These are phyloP conservation scores for Chelonia mydas DNA, from an alignment of 2,797 vertebrate genomes.

Conservation along the genomic window DNA sequence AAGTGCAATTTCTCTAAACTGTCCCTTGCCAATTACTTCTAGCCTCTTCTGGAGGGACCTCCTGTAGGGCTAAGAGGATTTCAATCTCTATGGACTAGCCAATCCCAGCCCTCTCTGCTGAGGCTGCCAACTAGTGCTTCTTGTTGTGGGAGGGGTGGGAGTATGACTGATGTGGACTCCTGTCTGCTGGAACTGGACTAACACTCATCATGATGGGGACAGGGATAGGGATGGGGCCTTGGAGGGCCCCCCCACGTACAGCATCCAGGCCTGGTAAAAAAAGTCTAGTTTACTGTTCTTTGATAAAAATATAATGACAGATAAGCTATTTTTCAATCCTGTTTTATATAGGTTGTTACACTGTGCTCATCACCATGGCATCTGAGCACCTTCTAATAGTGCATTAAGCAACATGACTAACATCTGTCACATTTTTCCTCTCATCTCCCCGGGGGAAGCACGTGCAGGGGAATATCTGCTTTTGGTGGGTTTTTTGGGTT, in stretches of 20 bases:
- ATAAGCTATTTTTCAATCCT: background rate
- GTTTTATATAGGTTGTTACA: background rate
- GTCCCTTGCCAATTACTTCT: background rate
- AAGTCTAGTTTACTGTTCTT: background rate
- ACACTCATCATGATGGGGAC: too few relatives aligned
- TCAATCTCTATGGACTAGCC: background rate
- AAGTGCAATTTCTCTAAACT: background rate
- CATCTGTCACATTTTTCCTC: background rate
- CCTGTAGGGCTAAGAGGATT: background rate
- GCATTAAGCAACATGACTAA: background rate
- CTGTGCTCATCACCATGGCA: background rate
- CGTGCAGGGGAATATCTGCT: background rate
- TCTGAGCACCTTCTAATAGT: background rate
- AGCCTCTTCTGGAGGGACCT: background rate
- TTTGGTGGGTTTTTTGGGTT: background rate
- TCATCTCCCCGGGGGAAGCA: background rate
- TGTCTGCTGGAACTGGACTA: background rate
- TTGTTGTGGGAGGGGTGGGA: background rate
- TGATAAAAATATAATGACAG: background rate
- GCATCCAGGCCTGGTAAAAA: background rate
- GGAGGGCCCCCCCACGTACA: background rate
- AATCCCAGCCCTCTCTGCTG: background rate
- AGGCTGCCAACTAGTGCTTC: background rate
- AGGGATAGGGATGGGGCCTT: background rate
- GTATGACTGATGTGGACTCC: background rate